phyloP scores from a whole-genome alignment of 2,113 vertebrate genomes.

The Lophochroa leadbeateri region DNA sequence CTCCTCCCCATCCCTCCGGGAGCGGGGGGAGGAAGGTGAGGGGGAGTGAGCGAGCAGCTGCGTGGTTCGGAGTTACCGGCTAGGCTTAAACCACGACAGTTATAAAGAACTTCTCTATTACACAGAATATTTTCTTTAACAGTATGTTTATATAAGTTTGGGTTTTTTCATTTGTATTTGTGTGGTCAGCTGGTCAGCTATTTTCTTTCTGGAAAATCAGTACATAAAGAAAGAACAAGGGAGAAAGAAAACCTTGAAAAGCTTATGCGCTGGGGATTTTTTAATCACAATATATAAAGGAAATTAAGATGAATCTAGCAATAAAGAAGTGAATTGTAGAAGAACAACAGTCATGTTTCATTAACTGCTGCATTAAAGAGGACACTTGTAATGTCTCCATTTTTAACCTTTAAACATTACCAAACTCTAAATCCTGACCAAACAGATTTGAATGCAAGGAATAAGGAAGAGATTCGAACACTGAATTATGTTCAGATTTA shows the following conservation, averaged over 20 bases:
- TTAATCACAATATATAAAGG: neutral
- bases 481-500: neutral
- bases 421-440: neutral
- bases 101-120: neutral
- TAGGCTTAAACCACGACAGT: too few species aligned
- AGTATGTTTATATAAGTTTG: neutral
- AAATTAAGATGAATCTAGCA: neutral
- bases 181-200: neutral
- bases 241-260: neutral
- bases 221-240: neutral
- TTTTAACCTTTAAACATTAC: neutral
- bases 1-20: too few species aligned
- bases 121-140: fast-evolving
- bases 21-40: too few species aligned
- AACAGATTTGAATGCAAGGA: neutral
- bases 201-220: neutral
- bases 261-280: fast-evolving
- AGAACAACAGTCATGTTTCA: neutral
- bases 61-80: too few species aligned
- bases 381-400: neutral
- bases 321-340: neutral
- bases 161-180: neutral
- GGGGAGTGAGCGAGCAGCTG: too few species aligned
- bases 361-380: neutral
- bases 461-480: neutral